These are phyloP conservation scores for Sarcophaga bullata DNA, from an alignment of 1,140 invertebrate genomes.

Conservation along the genomic window DNA sequence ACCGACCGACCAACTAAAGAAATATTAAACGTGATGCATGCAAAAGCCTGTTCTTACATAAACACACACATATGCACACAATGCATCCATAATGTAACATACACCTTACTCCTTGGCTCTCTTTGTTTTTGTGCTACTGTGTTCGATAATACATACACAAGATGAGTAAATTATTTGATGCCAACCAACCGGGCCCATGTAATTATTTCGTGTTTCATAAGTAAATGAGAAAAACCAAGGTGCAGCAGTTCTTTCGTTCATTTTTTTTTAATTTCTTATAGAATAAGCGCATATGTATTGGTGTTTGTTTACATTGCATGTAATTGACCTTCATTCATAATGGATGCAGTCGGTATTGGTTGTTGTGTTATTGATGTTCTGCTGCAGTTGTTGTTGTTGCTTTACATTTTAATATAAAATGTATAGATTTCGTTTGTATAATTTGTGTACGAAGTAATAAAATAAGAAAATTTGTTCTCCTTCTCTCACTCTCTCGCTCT, in stretches of 20 bases:
- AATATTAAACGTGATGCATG: too few species aligned
- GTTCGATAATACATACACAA: too few species aligned
- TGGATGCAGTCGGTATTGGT: not conserved
- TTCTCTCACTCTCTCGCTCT: too few species aligned
- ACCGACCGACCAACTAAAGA: too few species aligned
- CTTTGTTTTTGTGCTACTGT: not conserved
- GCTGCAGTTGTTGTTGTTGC: not conserved
- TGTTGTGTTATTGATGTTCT: not conserved
- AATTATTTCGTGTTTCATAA: slow-evolving; percentile 1
- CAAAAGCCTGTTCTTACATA: not conserved
- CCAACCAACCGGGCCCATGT: not conserved
- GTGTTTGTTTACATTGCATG: slow-evolving; percentile 20
- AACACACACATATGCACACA: not conserved
- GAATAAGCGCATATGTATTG: not conserved
- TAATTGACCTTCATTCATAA: slow-evolving; percentile 40
- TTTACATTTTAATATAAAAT: not conserved
- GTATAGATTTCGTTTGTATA: slow-evolving; percentile 14
- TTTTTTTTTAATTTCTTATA: not conserved
- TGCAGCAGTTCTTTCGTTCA: not conserved
- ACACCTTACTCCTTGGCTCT: not conserved
- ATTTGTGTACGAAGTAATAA: not conserved
- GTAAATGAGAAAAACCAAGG: not conserved
- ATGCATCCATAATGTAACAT: not conserved
- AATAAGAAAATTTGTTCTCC: too few species aligned
- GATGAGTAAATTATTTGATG: too few species aligned